phyloP scores from a whole-genome alignment of 2,797 vertebrate genomes.

The Tragopan temminckii region DNA sequence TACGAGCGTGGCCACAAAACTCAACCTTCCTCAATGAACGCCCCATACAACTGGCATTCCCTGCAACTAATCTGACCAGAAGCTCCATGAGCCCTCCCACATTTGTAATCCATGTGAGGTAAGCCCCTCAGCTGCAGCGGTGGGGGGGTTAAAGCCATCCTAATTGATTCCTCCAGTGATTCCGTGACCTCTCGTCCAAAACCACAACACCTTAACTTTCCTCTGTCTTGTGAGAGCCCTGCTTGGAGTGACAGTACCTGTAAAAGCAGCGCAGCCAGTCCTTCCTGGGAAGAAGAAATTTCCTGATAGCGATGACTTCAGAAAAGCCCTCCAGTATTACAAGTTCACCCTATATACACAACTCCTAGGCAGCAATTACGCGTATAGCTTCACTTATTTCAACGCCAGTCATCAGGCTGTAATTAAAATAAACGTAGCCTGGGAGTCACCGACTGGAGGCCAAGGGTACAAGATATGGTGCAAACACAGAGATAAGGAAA shows the following conservation, averaged over 20 bases:
- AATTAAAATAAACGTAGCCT: background rate
- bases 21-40: background rate
- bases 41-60: background rate
- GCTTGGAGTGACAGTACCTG: background rate
- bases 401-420: background rate
- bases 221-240: background rate
- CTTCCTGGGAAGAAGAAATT: background rate
- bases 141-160: background rate
- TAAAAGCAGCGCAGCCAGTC: background rate
- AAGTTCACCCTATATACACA: background rate
- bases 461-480: accelerated
- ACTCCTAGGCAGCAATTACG: background rate
- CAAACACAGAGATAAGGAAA: background rate
- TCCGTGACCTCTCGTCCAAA: background rate
- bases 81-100: background rate
- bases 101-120: accelerated
- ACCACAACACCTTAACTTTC: background rate
- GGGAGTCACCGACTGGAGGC: background rate
- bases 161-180: background rate
- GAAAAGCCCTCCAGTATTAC: background rate
- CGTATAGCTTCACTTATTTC: constrained; percentile 20
- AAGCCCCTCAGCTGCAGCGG: accelerated
- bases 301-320: accelerated
- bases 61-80: background rate
- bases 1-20: accelerated